Evolutionary conservation across 2,888 invertebrate genomes (phyloP), one percentile per base, ranked within the genome.

Genomic region (Meteorus colon): DNA sequence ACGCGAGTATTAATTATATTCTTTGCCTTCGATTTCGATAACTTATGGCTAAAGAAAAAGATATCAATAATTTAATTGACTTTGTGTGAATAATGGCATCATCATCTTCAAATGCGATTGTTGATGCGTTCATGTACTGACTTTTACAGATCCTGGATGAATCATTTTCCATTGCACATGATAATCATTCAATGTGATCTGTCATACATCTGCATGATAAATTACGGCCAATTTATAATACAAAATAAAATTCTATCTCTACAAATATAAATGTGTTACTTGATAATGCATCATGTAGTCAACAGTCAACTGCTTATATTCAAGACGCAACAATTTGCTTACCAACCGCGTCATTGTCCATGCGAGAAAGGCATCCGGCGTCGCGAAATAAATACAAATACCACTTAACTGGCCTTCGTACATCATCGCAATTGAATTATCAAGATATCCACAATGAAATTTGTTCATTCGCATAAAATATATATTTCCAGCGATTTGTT

Each of bases 301-400:
- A 34, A 37, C 37, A 55, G 55, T 69, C 31, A 31, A 63, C 29
- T 31, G 45, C 31, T 72, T 72, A 45, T 45, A 63, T 45, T 72
- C 62, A 72, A 62, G 63, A 72, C 34, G 60, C 70, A 60, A 59
- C 29, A 4, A 45, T 72, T 65, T 65, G 41, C 41, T 65, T 41
- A 65, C 41, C 65, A 65, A 65, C 51, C 19, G 19, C 63, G 63
- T 63, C 45, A 63, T 72, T 27, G 31, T 45, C 14, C 27, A 29
- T 37, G n/a, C 24, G 51, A 16, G 60, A 41, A 71, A 71, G 45
- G 41, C 60, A 60, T 45, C 63, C 45, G 63, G 71, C 62, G 45
- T 72, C 29, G 71, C 60, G 41, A 72, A 62, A 62, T 72, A 62
- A 72, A 62, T 72, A 72, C 62, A 41, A 41, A 72, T 34, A 29